Conservation (phyloP, 1,140 invertebrate genomes). For the Drosophila arizonae region DNA sequence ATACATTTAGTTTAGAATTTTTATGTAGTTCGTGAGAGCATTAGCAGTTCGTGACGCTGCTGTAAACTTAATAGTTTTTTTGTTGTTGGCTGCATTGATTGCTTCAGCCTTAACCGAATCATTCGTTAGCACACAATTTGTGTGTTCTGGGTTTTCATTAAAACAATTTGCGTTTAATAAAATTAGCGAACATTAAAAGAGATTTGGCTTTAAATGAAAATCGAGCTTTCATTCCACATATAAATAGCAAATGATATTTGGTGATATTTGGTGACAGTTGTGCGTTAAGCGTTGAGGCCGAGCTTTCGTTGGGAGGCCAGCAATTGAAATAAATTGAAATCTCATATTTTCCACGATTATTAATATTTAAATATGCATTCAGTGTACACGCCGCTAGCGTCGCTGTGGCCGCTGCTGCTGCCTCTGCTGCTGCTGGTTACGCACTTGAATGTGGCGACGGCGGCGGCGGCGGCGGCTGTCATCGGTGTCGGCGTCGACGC, state of each 20-base stretch:
- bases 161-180: slow-evolving; percentile 48
- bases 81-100: slow-evolving; percentile 25
- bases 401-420: slow-evolving; percentile 15
- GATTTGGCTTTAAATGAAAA: slow-evolving; percentile 35
- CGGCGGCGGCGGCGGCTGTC: slow-evolving; percentile 41
- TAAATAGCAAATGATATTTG: slow-evolving; percentile 54
- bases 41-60: background rate
- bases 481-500: slow-evolving; percentile 24
- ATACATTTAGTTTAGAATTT: background rate
- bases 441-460: slow-evolving; percentile 61
- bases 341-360: slow-evolving; percentile 52
- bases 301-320: slow-evolving; percentile 37
- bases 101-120: slow-evolving; percentile 22
- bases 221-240: slow-evolving; percentile 18
- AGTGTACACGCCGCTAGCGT: slow-evolving; percentile 23
- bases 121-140: slow-evolving; percentile 48
- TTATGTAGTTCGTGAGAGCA: background rate
- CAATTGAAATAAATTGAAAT: slow-evolving; percentile 57
- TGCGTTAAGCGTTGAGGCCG: slow-evolving; percentile 37
- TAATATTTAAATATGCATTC: slow-evolving; percentile 54
- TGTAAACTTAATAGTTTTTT: background rate
- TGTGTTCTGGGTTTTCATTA: slow-evolving; percentile 24
- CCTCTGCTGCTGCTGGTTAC: slow-evolving; percentile 37
- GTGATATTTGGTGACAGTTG: slow-evolving; percentile 51
- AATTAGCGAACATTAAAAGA: slow-evolving; percentile 61